These are phyloP conservation scores for Archivesica marissinica DNA, from an alignment of 1,140 invertebrate species.

Conservation along the genomic window DNA sequence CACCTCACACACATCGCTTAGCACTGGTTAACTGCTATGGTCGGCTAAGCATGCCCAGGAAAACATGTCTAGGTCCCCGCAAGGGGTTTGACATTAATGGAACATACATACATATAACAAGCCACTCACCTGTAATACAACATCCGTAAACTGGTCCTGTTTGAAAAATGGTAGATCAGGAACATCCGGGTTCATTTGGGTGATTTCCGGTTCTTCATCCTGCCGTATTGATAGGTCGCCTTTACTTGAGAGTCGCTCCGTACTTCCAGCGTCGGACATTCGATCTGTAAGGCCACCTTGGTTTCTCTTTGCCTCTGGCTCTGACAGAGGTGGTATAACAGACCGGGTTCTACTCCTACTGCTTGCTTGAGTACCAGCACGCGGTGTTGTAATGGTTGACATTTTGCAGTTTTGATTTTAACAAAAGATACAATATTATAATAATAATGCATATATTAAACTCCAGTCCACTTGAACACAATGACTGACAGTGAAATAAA, in stretches of 20 bases:
- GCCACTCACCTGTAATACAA: constrained; percentile 34
- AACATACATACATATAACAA: too few species aligned
- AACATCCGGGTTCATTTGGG: neutral
- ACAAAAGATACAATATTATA: neutral
- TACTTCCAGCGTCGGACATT: neutral
- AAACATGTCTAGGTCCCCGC: too few species aligned
- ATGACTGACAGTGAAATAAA: neutral
- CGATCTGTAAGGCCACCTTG: neutral
- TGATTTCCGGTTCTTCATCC: constrained; percentile 14
- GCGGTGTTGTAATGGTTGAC: constrained; percentile 15
- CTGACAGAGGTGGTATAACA: neutral
- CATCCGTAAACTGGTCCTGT: constrained; percentile 52
- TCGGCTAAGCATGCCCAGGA: too few species aligned
- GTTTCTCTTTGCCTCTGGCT: constrained; percentile 4
- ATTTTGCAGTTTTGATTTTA: neutral
- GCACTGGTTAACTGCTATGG: too few species aligned
- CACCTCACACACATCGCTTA: too few species aligned
- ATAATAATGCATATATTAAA: neutral
- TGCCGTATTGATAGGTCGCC: neutral
- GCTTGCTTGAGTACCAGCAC: constrained; percentile 18
- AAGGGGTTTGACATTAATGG: too few species aligned
- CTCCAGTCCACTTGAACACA: neutral
- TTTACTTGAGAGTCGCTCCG: neutral
- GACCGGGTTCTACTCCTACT: constrained; percentile 23
- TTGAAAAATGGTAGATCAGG: constrained; percentile 56